phyloP scores from a whole-genome alignment of 2,113 vertebrate species.

The Dromiciops gliroides region DNA sequence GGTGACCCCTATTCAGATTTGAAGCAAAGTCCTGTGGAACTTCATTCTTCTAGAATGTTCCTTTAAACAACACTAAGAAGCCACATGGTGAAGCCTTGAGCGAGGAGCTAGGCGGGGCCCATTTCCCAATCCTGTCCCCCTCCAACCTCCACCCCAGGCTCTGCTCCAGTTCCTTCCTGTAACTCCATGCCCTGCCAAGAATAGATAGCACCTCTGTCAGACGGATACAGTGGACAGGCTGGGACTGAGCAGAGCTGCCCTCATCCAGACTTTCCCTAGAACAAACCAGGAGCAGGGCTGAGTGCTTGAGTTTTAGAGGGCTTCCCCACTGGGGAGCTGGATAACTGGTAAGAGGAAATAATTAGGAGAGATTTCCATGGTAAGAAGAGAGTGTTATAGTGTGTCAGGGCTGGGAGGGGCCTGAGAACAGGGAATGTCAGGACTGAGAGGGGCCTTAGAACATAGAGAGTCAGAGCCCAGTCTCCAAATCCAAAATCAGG shows the following conservation, averaged over 20 bases:
- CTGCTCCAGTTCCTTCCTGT: background rate
- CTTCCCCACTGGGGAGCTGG: background rate
- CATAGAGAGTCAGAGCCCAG: too few relatives aligned
- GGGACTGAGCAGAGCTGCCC: too few relatives aligned
- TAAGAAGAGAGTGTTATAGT: background rate
- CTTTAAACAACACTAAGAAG: background rate
- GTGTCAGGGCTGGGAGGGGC: fast-evolving
- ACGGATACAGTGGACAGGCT: background rate
- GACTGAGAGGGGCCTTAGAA: background rate
- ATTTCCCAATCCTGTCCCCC: background rate
- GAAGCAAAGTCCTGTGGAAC: background rate
- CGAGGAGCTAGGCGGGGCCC: background rate
- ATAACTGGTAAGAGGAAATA: background rate
- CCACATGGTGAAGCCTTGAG: fast-evolving
- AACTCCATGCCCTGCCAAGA: background rate
- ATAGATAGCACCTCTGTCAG: background rate
- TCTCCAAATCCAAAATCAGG: background rate
- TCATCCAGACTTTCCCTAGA: too few relatives aligned
- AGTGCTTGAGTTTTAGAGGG: background rate
- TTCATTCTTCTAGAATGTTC: background rate
- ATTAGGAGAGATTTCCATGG: background rate
- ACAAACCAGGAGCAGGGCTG: background rate
- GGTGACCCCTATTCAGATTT: too few relatives aligned
- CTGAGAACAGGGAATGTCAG: background rate
- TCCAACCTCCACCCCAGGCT: background rate